These are phyloP conservation scores for Drosophila ambigua DNA, from an alignment of 1,140 invertebrate genomes.

Conservation along the genomic window DNA sequence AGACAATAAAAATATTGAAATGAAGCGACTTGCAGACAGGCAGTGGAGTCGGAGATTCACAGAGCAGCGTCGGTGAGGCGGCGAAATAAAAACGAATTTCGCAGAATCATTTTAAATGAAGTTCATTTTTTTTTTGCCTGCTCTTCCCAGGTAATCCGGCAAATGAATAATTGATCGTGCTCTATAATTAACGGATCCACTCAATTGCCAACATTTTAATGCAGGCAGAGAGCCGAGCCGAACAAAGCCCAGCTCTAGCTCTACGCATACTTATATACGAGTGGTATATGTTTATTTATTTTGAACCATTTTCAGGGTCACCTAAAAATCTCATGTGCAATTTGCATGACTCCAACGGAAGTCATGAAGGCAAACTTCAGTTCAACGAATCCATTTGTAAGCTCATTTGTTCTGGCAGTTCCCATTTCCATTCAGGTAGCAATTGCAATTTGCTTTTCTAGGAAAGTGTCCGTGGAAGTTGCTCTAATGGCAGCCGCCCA, in stretches of 20 bases:
- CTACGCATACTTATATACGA: slow-evolving; percentile 1
- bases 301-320: slow-evolving; percentile 50
- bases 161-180: slow-evolving; percentile 79
- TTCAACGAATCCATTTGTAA: slow-evolving; percentile 51
- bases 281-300: slow-evolving; percentile 5
- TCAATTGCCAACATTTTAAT: slow-evolving; percentile 70
- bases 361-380: slow-evolving; percentile 39
- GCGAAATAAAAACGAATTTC: slow-evolving; percentile 70
- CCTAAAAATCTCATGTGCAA: slow-evolving; percentile 58
- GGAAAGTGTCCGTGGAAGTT: slow-evolving; percentile 14
- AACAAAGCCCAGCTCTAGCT: slow-evolving; percentile 27
- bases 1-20: slow-evolving; percentile 81
- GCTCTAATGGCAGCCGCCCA: slow-evolving; percentile 6
- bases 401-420: slow-evolving; percentile 17
- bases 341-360: slow-evolving; percentile 58
- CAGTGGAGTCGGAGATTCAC: not conserved
- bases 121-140: slow-evolving; percentile 45
- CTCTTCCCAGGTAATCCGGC: slow-evolving; percentile 70
- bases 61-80: slow-evolving; percentile 8
- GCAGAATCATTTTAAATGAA: slow-evolving; percentile 80
- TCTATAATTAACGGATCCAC: slow-evolving; percentile 80
- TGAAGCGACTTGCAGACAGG: slow-evolving; percentile 32
- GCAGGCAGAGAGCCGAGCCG: slow-evolving; percentile 22
- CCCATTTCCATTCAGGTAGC: slow-evolving; percentile 4
- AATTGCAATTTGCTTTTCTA: slow-evolving; percentile 35